Evolutionary conservation across 2,797 vertebrate species (phyloP).

Genomic region (Lutjanus campechanus): DNA sequence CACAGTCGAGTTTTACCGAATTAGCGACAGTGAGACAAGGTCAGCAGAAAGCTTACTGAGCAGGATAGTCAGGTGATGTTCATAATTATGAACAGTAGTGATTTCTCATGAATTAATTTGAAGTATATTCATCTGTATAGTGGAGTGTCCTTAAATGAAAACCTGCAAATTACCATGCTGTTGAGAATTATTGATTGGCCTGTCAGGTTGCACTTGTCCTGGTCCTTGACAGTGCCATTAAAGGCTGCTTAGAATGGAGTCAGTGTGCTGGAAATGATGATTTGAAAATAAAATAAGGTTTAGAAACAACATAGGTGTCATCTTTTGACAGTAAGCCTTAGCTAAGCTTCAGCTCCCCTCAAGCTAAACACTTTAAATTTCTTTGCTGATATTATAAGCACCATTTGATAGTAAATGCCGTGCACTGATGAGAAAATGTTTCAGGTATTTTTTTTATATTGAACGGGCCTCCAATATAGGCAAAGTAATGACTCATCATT

Average conservation of each 20-base stretch:
- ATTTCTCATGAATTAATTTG: constrained; percentile 18
- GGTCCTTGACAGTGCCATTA: constrained; percentile 21
- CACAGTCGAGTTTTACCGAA: constrained; percentile 1
- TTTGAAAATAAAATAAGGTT: constrained; percentile 25
- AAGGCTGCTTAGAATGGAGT: neutral
- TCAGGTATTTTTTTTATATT: neutral
- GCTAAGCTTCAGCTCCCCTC: neutral
- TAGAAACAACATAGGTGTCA: neutral
- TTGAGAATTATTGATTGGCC: constrained; percentile 20
- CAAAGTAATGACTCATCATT: constrained; percentile 35
- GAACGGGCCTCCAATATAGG: neutral
- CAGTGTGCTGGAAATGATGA: neutral
- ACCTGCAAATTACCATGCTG: neutral
- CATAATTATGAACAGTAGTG: constrained; percentile 18
- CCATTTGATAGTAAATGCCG: neutral
- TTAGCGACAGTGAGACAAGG: neutral
- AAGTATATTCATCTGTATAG: neutral
- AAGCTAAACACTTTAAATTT: neutral
- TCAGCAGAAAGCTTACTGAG: neutral
- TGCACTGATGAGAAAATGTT: neutral
- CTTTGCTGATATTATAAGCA: neutral
- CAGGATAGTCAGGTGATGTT: neutral
- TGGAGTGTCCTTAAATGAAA: constrained; percentile 18
- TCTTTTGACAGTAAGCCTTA: constrained; percentile 1
- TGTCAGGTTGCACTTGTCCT: constrained; percentile 12